These are phyloP conservation scores for Danio tinwini DNA, from an alignment of 2,797 vertebrate genomes.

Conservation along the genomic window DNA sequence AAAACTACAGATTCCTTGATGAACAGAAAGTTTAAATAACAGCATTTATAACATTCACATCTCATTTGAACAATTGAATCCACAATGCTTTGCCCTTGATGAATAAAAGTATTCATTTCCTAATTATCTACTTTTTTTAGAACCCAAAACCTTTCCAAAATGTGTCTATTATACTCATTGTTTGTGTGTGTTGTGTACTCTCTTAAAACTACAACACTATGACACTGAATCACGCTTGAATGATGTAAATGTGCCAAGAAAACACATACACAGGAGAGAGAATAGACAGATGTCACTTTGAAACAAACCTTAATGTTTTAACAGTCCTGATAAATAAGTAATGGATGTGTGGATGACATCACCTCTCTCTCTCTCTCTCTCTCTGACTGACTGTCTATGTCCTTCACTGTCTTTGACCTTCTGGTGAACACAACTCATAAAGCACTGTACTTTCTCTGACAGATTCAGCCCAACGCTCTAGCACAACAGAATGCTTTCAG, in stretches of 20 bases:
- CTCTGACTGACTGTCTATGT: conserved; percentile 30
- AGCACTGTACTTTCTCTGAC: conserved; percentile 9
- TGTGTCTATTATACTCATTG: neutral
- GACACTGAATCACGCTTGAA: neutral
- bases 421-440: conserved; percentile 25
- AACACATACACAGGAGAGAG: conserved; percentile 32
- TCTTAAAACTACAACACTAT: neutral
- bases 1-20: too few species aligned
- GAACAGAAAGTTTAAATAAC: too few species aligned
- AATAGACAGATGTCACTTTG: conserved; percentile 55
- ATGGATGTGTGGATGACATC: conserved; percentile 38
- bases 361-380: conserved; percentile 32
- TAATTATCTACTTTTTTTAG: too few species aligned
- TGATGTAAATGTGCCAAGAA: neutral
- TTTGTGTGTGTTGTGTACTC: neutral
- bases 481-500: neutral
- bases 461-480: neutral
- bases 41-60: too few species aligned
- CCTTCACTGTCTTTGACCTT: conserved; percentile 26
- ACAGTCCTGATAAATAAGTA: conserved; percentile 45
- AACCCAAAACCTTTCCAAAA: too few species aligned
- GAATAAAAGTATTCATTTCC: too few species aligned
- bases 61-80: too few species aligned
- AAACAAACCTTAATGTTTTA: conserved; percentile 54
- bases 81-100: too few species aligned